Conservation (phyloP, 2,888 invertebrate species). For the Agriopis aurantiaria region DNA sequence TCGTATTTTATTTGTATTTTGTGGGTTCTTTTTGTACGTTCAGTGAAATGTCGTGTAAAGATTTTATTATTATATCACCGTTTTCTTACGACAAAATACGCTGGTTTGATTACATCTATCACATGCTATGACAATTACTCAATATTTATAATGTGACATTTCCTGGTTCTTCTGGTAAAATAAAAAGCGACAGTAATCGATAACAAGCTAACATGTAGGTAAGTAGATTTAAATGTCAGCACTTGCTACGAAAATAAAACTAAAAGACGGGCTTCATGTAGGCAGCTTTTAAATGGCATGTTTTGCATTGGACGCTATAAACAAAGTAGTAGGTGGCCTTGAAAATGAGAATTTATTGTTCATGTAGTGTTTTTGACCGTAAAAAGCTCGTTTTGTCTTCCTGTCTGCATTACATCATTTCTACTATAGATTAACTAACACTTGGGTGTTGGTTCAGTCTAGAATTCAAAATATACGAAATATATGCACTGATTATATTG, state of each 20-base stretch:
- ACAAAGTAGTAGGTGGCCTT: constrained; percentile 18
- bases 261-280: constrained; percentile 18
- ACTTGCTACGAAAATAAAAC: constrained; percentile 19
- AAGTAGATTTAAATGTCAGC: constrained; percentile 26
- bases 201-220: constrained; percentile 11
- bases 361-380: constrained; percentile 2
- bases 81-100: too few relatives aligned
- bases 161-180: constrained; percentile 16
- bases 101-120: too few relatives aligned
- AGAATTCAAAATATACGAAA: too few relatives aligned
- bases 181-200: constrained; percentile 14
- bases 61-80: too few relatives aligned
- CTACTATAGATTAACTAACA: neutral
- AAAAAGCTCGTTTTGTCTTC: constrained; percentile 10
- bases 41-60: too few relatives aligned
- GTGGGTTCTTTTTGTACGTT: too few relatives aligned
- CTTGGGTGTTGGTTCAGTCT: too few relatives aligned
- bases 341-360: constrained; percentile 13
- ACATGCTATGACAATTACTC: neutral
- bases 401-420: constrained; percentile 5
- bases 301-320: constrained; percentile 18
- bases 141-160: constrained; percentile 7
- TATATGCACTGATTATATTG: too few relatives aligned
- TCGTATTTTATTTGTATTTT: too few relatives aligned
- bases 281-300: constrained; percentile 23